Conservation (phyloP, 2,113 vertebrate species). For the Poeciliopsis retropinna region DNA sequence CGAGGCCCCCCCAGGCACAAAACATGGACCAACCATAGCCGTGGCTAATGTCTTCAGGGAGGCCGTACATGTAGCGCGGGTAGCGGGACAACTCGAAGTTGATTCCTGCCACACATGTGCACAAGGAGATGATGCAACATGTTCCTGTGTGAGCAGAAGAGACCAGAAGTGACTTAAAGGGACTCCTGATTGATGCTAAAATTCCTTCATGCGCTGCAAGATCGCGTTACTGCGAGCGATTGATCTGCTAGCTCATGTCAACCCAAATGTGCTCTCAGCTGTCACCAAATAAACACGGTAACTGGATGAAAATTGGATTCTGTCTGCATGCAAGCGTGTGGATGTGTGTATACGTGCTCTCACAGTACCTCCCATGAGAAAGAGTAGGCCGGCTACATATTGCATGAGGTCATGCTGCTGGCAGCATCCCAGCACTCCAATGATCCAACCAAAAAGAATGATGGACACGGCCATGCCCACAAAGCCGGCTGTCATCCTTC, state of each 20-base stretch:
- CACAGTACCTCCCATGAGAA: constrained; percentile 92
- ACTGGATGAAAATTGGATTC: constrained; percentile 39
- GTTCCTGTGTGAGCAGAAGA: constrained; percentile 82
- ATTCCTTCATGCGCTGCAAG: constrained; percentile 14
- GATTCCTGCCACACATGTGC: constrained; percentile 93
- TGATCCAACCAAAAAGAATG: constrained; percentile 92
- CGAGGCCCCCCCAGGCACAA: constrained; percentile 94
- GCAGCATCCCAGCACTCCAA: constrained; percentile 92
- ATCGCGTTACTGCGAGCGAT: constrained; percentile 40
- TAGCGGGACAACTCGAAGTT: constrained; percentile 95
- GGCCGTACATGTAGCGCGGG: constrained; percentile 90
- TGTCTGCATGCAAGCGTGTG: constrained; percentile 37
- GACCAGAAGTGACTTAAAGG: constrained; percentile 30
- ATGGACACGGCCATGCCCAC: constrained; percentile 94
- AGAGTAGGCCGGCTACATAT: constrained; percentile 93
- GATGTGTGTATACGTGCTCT: constrained; percentile 57
- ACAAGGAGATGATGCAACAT: constrained; percentile 94
- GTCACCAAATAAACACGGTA: constrained; percentile 35
- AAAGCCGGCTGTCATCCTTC: constrained; percentile 93
- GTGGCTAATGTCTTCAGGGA: constrained; percentile 95
- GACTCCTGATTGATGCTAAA: constrained; percentile 13
- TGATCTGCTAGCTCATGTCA: constrained; percentile 18
- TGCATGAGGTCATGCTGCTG: constrained; percentile 95
- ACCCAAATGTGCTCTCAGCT: constrained; percentile 27
- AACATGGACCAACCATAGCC: constrained; percentile 98